These are phyloP conservation scores for Zaprionus ghesquierei DNA, from an alignment of 1,140 invertebrate species.

Conservation along the genomic window DNA sequence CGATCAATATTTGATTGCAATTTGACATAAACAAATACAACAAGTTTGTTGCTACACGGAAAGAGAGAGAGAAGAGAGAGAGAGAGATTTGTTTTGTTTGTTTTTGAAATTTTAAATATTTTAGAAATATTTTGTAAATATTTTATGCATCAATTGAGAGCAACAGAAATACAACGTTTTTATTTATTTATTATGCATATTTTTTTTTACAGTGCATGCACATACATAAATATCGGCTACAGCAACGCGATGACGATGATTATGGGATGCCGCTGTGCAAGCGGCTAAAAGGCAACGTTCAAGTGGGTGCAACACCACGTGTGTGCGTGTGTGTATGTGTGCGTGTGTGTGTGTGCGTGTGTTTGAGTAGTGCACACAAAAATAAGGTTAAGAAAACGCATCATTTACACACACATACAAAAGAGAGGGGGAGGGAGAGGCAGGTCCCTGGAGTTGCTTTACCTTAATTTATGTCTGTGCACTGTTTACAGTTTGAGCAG, in stretches of 20 bases:
- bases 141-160: no score
- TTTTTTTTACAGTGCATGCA: neutral
- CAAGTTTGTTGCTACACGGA: neutral
- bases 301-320: slow-evolving; percentile 27
- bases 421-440: neutral
- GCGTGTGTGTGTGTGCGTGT: slow-evolving; percentile 3
- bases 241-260: neutral
- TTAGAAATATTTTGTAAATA: no score
- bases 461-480: slow-evolving; percentile 67
- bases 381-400: slow-evolving; percentile 71
- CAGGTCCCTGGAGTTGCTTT: slow-evolving; percentile 30
- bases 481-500: slow-evolving; percentile 67
- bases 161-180: no score
- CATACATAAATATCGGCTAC: neutral
- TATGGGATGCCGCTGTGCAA: slow-evolving; percentile 20
- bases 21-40: neutral
- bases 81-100: no score
- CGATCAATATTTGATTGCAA: neutral
- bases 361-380: slow-evolving; percentile 40
- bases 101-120: no score
- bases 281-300: slow-evolving; percentile 43
- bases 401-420: slow-evolving; percentile 24
- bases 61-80: no score
- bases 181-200: no score
- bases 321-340: neutral